A percentile compares a stretch with the other conserved stretches of the same genome.
phyloP scores from a whole-genome alignment of 2,113 vertebrate genomes.

The Astur gentilis region DNA sequence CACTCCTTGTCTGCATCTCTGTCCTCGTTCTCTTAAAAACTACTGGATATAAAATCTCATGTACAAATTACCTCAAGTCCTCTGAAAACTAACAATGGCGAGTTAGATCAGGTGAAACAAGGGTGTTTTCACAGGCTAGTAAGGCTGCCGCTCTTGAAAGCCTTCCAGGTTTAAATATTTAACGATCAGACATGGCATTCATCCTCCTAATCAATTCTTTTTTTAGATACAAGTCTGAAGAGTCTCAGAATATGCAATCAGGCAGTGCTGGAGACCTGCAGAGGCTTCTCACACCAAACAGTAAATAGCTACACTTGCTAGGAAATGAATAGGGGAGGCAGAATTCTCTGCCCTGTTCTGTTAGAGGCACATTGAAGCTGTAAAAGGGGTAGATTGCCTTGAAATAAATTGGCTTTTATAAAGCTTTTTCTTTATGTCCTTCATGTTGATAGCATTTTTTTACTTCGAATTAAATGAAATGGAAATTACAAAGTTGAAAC shows the following conservation, averaged over 20 bases:
- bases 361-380: background rate
- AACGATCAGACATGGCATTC: background rate
- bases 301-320: background rate
- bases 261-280: background rate
- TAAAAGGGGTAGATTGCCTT: background rate
- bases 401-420: background rate
- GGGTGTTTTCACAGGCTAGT: background rate
- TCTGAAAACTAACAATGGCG: background rate
- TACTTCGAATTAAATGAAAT: background rate
- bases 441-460: background rate
- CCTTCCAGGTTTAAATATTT: constrained; percentile 49
- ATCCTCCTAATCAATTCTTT: constrained; percentile 23
- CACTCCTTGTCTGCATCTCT: background rate
- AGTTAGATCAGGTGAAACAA: background rate
- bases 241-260: background rate
- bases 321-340: background rate
- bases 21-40: background rate
- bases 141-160: background rate
- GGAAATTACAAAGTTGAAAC: background rate
- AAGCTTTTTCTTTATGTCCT: background rate
- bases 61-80: background rate
- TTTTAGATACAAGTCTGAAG: background rate
- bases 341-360: background rate
- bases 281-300: background rate
- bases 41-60: background rate